These are phyloP conservation scores for Alces alces DNA, from an alignment of 2,113 vertebrate genomes.

Conservation along the genomic window DNA sequence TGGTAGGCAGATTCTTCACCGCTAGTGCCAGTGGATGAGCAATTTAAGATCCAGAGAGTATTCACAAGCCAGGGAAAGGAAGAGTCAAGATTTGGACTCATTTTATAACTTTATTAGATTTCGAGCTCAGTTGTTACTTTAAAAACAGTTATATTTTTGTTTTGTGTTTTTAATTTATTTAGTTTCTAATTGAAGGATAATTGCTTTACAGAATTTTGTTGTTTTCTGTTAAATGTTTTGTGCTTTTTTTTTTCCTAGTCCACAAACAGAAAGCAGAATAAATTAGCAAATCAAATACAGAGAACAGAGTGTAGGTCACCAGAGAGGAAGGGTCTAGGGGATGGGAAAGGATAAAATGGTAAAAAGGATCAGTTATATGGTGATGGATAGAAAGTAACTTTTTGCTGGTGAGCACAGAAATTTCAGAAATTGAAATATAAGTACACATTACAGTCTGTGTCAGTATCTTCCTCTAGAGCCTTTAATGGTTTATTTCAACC, in stretches of 20 bases:
- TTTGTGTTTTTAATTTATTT: background rate
- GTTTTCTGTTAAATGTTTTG: background rate
- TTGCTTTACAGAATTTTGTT: background rate
- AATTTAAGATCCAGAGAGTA: background rate
- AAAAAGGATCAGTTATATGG: background rate
- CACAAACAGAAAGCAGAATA: background rate
- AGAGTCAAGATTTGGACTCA: background rate
- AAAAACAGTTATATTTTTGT: background rate
- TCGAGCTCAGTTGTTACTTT: background rate
- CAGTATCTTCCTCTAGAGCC: background rate
- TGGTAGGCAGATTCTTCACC: background rate
- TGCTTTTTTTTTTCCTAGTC: too few relatives aligned
- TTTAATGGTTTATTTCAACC: background rate
- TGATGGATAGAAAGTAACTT: background rate
- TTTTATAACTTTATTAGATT: background rate
- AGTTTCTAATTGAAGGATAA: background rate
- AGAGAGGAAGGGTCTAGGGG: background rate
- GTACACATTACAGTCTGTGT: background rate
- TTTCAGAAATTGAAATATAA: background rate
- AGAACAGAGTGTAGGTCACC: background rate
- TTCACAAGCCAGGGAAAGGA: background rate
- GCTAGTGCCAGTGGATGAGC: background rate
- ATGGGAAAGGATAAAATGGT: background rate
- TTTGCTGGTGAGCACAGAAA: background rate
- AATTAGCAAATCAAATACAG: background rate